Base-by-base conservation (phyloP, 2,888 invertebrate genomes). In the Gryllus longicercus region DNA sequence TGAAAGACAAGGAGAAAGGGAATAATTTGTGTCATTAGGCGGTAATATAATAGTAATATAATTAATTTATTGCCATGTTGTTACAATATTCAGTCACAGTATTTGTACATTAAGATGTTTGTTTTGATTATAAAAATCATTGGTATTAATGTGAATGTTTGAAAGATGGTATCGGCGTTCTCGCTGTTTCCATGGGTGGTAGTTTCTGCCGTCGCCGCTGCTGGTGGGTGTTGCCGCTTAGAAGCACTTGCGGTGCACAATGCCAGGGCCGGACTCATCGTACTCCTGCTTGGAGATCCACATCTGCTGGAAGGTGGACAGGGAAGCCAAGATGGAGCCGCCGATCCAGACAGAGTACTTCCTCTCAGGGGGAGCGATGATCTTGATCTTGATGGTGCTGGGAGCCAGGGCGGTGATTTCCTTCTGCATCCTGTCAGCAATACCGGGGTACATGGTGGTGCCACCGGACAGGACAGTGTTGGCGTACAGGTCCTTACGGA, bases 371-470 rank as follows among this genome's bases (percentile, higher is more conserved):
- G 95, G 95, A 88, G 95, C 95, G 88, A 95, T 96, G 90, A 96
- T 96, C 92, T 95, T 96, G 91, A 96, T 96, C 91, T 96, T 96
- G 92, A 96, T 96, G 88, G 96, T 95, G 83, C 94, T 94, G 85
- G 96, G 96, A 84, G 96, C 95, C 85, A 96, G 91, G 86, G 94
- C 93, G 87, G 95, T 95, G 90, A 95, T 95, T 89, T 95, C 95
- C 90, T 94, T 95, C 90, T 95, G 95, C 92, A 95, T 95, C 87
- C 95, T 92, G 91, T 95, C 95, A 87, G 95, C 95, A 89, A 95
- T 94, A 91, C 93, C 94, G 87, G 94, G 94, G 91, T 94, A 95
- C 94, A 94, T 94, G 89, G 94, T 94, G 90, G 94, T 93, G 87
- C 95, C 95, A 88, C 95, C 95, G 85, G 96, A 96, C 89, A 96